These are phyloP conservation scores for Percopsis omiscomaycus DNA, from an alignment of 2,797 vertebrate genomes.

Conservation along the genomic window DNA sequence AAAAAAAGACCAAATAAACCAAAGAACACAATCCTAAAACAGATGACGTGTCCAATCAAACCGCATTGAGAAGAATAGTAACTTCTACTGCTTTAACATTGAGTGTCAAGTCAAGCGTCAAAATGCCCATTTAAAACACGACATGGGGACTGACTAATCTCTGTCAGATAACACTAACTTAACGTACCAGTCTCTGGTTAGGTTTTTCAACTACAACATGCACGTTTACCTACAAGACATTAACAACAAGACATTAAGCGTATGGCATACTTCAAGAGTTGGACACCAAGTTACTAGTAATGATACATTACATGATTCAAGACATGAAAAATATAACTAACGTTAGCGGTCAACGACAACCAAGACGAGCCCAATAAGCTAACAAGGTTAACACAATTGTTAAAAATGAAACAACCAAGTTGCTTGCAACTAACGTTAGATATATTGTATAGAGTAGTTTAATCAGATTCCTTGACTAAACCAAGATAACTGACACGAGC, in stretches of 20 bases:
- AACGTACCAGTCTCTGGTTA: too few relatives aligned
- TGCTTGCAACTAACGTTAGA: not conserved
- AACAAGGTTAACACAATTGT: not conserved
- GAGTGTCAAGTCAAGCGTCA: not conserved
- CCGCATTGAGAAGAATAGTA: too few relatives aligned
- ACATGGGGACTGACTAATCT: not conserved
- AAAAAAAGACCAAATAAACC: not conserved
- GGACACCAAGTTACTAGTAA: too few relatives aligned
- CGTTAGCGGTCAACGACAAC: not conserved
- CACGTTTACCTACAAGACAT: too few relatives aligned
- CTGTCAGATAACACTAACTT: not conserved
- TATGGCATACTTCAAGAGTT: too few relatives aligned
- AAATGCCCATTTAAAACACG: not conserved
- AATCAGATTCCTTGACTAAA: not conserved
- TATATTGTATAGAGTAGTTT: rapidly evolving
- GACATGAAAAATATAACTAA: too few relatives aligned
- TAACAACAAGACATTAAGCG: too few relatives aligned
- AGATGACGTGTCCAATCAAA: too few relatives aligned
- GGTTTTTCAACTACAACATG: too few relatives aligned
- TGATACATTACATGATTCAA: too few relatives aligned
- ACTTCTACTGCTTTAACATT: not conserved
- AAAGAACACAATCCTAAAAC: not conserved
- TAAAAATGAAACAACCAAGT: not conserved
- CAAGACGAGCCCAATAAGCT: conserved; percentile 1
- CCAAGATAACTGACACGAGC: conserved; percentile 3